These are phyloP conservation scores for Anorthoa munda DNA, from an alignment of 2,888 invertebrate genomes.

Conservation along the genomic window DNA sequence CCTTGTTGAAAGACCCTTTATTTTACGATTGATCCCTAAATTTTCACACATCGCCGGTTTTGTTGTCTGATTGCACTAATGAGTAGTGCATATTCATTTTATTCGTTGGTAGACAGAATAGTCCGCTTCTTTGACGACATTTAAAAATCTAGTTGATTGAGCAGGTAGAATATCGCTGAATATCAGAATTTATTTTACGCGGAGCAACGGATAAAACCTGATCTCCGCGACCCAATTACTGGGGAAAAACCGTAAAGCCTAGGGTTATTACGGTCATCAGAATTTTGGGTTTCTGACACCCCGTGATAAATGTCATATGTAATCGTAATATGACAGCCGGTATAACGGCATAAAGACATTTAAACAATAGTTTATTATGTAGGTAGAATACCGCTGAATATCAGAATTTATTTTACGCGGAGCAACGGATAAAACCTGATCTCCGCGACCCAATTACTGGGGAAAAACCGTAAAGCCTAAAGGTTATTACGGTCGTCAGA, in stretches of 20 bases:
- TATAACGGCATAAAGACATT: too few relatives aligned
- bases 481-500: slow-evolving; percentile 16
- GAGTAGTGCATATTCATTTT: not conserved
- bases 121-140: too few relatives aligned
- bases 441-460: slow-evolving; percentile 32
- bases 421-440: not conserved
- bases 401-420: slow-evolving; percentile 20
- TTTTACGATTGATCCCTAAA: too few relatives aligned
- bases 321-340: slow-evolving; percentile 27
- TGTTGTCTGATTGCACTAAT: not conserved
- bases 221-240: slow-evolving; percentile 31
- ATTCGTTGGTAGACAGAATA: too few relatives aligned
- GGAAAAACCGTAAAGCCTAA: slow-evolving; percentile 17
- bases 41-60: not conserved
- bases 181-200: slow-evolving; percentile 15
- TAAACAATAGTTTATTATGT: too few relatives aligned
- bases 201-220: slow-evolving; percentile 2
- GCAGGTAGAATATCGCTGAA: not conserved
- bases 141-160: too few relatives aligned
- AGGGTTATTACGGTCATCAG: slow-evolving; percentile 15
- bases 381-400: not conserved
- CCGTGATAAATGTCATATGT: slow-evolving; percentile 25
- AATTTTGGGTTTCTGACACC: slow-evolving; percentile 21
- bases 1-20: too few relatives aligned
- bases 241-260: slow-evolving; percentile 19